Evolutionary conservation across 2,797 vertebrate species (phyloP).

Genomic region (Phataginus tetradactyla): DNA sequence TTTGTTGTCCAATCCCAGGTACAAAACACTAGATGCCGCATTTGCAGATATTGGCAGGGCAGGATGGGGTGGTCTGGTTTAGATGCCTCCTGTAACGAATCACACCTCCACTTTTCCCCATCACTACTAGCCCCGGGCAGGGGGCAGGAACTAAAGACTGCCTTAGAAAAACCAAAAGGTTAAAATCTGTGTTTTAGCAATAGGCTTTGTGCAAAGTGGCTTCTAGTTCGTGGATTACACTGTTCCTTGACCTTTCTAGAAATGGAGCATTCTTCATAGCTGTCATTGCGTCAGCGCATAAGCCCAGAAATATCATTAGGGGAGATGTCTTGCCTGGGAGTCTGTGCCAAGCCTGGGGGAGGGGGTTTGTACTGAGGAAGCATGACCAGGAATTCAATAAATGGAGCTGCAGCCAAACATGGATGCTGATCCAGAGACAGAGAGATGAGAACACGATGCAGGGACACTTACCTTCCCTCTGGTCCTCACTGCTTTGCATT

Average conservation of each 20-base stretch:
- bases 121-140: not conserved
- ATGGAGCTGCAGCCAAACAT: constrained; percentile 59
- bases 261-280: constrained; percentile 83
- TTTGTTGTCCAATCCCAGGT: not conserved
- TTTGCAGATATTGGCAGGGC: not conserved
- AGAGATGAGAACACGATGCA: not conserved
- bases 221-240: constrained; percentile 80
- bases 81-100: not conserved
- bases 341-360: constrained; percentile 65
- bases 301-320: constrained; percentile 83
- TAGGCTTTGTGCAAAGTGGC: constrained; percentile 75
- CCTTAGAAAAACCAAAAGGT: constrained; percentile 83
- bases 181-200: constrained; percentile 84
- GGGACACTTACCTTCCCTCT: not conserved
- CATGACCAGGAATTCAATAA: constrained; percentile 77
- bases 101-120: not conserved
- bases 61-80: not conserved
- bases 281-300: constrained; percentile 81
- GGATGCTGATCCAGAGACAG: not conserved
- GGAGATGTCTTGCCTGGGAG: constrained; percentile 73
- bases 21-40: not conserved
- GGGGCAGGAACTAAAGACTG: constrained; percentile 62
- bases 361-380: constrained; percentile 71
- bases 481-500: no score
- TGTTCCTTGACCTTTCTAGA: constrained; percentile 85